Base-by-base conservation (phyloP, 2,888 invertebrate genomes). In the Physocephala rufipes region DNA sequence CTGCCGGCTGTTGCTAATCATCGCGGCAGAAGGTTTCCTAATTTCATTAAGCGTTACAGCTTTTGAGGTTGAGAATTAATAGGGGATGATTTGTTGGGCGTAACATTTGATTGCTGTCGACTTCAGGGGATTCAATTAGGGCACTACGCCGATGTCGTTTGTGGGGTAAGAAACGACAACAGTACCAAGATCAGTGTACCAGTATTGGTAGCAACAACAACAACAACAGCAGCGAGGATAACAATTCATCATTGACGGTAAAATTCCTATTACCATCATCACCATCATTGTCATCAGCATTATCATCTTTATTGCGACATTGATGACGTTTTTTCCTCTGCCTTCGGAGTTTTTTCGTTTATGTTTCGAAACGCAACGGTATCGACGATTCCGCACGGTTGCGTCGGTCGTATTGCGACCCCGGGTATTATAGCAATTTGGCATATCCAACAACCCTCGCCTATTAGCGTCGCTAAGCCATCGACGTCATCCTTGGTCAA, bases 401-500 rank as follows among this genome's bases (percentile, higher is more conserved):
- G n/a, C n/a, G n/a, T n/a, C n/a, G n/a, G n/a, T n/a, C n/a, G n/a
- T n/a, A n/a, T n/a, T n/a, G n/a, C n/a, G 77, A 81, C 78, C 83
- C 83, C 82, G 45, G 71, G 64, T 66, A 45, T 68, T 65, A 71
- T 71, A 75, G 76, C 77, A 76, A n/a, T n/a, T 19, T 19, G 19
- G 28, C 5, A 16, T 7, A 74, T 73, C 78, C 78, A 81, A n/a
- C n/a, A n/a, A 79, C 83, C 84, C 82, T 75, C 76, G 74, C 79
- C 76, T n/a, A 83, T 83, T 80, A 81, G 78, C 59, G 71, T 71
- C 70, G 45, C 72, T 69, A 73, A 74, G 76, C 76, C 77, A 76
- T 76, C 78, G 77, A 77, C 79, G 84, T 76, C 77, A 76, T 76
- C 78, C 78, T 77, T 79, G 84, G 84, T 81, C 84, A 84, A 86